A percentile compares a stretch with the other conserved stretches of the same genome.
Conservation (phyloP, 2,888 invertebrate species). For the Phorcus lineatus region DNA sequence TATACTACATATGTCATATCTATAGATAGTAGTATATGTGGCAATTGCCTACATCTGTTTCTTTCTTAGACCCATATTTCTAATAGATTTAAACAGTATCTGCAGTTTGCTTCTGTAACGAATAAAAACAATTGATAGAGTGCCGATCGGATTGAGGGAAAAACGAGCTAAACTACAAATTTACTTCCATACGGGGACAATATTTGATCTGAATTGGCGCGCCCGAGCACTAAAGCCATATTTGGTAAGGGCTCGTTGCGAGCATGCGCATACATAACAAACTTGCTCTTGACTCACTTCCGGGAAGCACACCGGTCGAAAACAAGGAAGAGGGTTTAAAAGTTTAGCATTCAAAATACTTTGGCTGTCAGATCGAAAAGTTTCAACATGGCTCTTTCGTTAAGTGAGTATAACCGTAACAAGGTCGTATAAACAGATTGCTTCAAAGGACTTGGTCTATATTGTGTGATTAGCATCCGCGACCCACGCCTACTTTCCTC, state of each 20-base stretch:
- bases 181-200: not conserved
- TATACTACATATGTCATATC: no score
- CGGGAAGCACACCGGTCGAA: conserved; percentile 36
- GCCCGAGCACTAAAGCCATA: not conserved
- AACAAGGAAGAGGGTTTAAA: conserved; percentile 40
- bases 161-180: no score
- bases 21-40: no score
- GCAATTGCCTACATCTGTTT: no score
- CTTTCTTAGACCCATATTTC: no score
- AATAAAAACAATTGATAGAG: no score
- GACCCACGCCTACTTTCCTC: not conserved
- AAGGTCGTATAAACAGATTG: not conserved
- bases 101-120: no score
- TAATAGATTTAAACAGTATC: no score
- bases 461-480: not conserved
- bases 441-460: not conserved
- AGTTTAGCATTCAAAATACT: not conserved
- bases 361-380: not conserved
- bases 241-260: not conserved
- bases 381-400: conserved; percentile 26
- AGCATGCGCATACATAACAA: conserved; percentile 17
- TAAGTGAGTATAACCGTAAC: conserved; percentile 32
- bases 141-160: no score
- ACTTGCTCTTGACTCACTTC: conserved; percentile 40
- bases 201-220: conserved; percentile 4